Conservation (phyloP, 2,797 vertebrate species). For the Malacoraja senta region DNA sequence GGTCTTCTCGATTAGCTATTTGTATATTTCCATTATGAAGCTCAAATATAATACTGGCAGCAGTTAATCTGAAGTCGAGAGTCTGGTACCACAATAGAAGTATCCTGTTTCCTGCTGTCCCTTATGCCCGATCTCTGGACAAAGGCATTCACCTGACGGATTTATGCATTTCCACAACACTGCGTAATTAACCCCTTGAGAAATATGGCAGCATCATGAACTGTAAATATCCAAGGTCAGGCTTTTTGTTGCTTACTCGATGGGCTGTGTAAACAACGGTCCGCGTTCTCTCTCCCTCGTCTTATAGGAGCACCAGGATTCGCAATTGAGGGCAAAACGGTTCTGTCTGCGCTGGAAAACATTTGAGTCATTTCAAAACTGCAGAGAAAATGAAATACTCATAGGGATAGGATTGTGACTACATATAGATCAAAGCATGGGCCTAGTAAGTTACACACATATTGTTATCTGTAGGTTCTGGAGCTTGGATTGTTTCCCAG, state of each 20-base stretch:
- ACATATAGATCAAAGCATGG: neutral
- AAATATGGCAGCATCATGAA: constrained; percentile 25
- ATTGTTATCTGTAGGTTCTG: neutral
- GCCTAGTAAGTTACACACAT: neutral
- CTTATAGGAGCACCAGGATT: neutral
- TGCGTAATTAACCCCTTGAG: constrained; percentile 1
- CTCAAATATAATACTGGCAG: constrained; percentile 28
- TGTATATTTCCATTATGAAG: constrained; percentile 33
- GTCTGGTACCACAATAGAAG: constrained; percentile 18
- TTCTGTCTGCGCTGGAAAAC: neutral
- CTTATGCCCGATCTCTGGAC: neutral
- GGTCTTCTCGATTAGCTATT: constrained; percentile 27
- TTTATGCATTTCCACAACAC: constrained; percentile 21
- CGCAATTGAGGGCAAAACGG: neutral
- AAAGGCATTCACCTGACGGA: constrained; percentile 26
- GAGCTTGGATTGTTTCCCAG: neutral
- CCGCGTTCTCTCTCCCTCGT: neutral
- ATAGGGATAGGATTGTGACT: neutral
- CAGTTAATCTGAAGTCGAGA: constrained; percentile 17
- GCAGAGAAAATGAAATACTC: neutral
- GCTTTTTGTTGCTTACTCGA: constrained; percentile 24
- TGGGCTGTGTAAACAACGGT: constrained; percentile 11
- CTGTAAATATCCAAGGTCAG: constrained; percentile 34
- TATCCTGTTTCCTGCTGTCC: constrained; percentile 30
- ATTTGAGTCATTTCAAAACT: neutral